These are phyloP conservation scores for Strix uralensis DNA, from an alignment of 2,113 vertebrate species.

Conservation along the genomic window DNA sequence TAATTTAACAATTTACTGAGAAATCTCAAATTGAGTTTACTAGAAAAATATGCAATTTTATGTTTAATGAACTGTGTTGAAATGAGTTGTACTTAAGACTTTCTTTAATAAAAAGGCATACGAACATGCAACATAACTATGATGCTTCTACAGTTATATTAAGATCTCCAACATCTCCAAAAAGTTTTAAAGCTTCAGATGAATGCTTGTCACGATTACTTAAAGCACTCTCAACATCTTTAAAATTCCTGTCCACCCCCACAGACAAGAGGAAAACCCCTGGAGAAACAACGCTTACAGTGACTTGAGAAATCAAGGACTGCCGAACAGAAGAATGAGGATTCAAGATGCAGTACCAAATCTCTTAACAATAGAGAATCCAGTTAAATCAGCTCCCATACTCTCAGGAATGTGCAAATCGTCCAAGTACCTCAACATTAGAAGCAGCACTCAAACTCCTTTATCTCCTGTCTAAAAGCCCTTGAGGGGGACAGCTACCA, in stretches of 20 bases:
- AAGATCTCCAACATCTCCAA: background rate
- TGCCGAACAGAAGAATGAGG: background rate
- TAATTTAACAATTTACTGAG: background rate
- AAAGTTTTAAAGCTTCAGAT: background rate
- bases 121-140: background rate
- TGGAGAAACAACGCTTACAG: constrained; percentile 4
- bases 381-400: background rate
- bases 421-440: background rate
- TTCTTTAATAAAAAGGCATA: background rate
- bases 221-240: background rate
- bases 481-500: background rate
- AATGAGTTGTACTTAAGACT: background rate
- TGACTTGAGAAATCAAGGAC: background rate
- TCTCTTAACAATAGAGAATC: background rate
- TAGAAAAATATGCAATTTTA: background rate
- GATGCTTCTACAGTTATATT: background rate
- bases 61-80: background rate
- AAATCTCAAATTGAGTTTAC: background rate
- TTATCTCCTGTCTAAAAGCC: constrained; percentile 23
- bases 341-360: constrained; percentile 8
- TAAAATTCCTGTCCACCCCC: background rate
- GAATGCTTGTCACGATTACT: background rate
- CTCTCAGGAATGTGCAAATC: background rate
- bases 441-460: background rate
- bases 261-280: background rate